A percentile compares a stretch with the other conserved stretches of the same genome.
phyloP scores from a whole-genome alignment of 2,797 vertebrate species.

The Myiotriccus ornatus region DNA sequence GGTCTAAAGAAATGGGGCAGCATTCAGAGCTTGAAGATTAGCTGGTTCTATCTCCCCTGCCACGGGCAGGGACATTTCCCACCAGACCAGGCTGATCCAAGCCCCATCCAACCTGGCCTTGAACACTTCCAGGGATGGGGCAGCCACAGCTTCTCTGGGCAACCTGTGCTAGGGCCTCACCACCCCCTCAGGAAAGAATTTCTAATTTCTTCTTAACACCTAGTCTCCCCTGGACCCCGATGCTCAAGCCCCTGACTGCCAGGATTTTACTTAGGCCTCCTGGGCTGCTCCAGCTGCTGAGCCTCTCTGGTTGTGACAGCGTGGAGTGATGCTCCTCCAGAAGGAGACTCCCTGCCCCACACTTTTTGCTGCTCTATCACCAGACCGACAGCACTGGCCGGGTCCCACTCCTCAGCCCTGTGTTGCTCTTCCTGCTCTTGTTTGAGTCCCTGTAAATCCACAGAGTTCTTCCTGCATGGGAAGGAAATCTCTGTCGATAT shows the following conservation, averaged over 20 bases:
- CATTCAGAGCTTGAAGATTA: neutral
- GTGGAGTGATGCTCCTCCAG: neutral
- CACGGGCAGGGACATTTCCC: neutral
- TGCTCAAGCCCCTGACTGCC: fast-evolving
- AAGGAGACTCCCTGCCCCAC: neutral
- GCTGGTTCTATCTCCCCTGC: neutral
- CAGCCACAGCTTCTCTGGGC: neutral
- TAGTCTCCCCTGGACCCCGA: neutral
- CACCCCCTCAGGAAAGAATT: neutral
- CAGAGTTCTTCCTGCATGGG: neutral
- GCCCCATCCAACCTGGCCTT: neutral
- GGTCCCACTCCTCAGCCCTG: neutral
- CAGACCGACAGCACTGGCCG: neutral
- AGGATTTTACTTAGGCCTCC: neutral
- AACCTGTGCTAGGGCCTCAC: neutral
- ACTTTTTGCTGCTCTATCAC: neutral
- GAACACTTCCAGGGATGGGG: neutral
- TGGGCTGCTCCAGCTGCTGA: neutral
- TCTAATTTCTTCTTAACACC: neutral
- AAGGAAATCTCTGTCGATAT: neutral
- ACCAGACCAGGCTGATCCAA: neutral
- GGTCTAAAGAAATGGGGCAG: neutral
- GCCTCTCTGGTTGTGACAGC: neutral
- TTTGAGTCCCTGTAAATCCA: neutral
- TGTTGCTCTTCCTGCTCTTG: neutral